Conservation (phyloP, 2,797 vertebrate genomes). For the Phaenicophaeus curvirostris region DNA sequence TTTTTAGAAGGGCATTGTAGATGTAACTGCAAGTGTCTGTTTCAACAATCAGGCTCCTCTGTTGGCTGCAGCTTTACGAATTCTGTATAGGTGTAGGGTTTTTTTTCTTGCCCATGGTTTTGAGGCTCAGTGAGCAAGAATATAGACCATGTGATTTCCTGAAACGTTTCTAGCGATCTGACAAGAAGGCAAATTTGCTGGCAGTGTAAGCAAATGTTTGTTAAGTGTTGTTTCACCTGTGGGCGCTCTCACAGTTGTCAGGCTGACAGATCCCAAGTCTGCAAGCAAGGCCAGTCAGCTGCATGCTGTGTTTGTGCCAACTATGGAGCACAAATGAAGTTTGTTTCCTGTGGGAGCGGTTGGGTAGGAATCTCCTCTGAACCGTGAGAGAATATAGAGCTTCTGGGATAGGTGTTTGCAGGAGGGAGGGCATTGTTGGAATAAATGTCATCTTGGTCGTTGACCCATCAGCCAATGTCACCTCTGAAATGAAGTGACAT, state of each 20-base stretch:
- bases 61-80: background rate
- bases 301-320: background rate
- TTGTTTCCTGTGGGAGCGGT: background rate
- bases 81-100: accelerated
- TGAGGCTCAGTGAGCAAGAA: background rate
- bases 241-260: background rate
- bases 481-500: background rate
- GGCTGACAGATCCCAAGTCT: background rate
- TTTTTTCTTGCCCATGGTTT: background rate
- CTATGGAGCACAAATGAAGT: background rate
- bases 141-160: background rate
- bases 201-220: background rate
- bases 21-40: background rate
- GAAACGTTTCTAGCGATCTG: background rate
- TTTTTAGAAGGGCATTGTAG: background rate
- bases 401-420: background rate
- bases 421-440: background rate
- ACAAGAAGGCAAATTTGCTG: background rate
- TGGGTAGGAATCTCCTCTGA: background rate
- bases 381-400: background rate
- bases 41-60: background rate
- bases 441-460: background rate
- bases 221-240: background rate
- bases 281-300: background rate
- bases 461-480: background rate